Evolutionary conservation across 2,113 vertebrate genomes (phyloP).

Genomic region (Lophotis ruficrista): DNA sequence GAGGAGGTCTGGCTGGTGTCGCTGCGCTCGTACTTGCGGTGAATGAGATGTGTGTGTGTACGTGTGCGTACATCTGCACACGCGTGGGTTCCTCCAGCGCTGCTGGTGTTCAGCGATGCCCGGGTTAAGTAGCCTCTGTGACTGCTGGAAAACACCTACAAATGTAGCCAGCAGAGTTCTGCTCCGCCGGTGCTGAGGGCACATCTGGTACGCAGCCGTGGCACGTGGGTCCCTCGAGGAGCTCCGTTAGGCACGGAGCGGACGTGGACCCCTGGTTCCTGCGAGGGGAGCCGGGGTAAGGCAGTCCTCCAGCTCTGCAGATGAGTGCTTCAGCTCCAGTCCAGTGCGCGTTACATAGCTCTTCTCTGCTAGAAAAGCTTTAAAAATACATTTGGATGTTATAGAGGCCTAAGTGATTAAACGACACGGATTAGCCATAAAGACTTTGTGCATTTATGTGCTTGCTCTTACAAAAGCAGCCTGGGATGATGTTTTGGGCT

Average conservation of each 20-base stretch:
- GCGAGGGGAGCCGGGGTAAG: background rate
- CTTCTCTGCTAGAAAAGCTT: background rate
- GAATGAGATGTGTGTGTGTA: no score
- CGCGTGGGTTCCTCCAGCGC: background rate
- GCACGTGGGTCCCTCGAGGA: fast-evolving
- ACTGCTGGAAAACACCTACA: no score
- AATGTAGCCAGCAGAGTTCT: no score
- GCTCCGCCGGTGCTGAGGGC: background rate
- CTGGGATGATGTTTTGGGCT: background rate
- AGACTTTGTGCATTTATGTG: background rate
- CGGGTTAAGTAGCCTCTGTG: background rate
- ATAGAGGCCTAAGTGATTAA: background rate
- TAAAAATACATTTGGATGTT: background rate
- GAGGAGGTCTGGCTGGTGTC: background rate
- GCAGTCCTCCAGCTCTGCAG: background rate
- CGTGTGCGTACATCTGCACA: background rate
- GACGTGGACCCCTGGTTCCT: background rate
- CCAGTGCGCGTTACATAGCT: no score
- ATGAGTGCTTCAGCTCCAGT: background rate
- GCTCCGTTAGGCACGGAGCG: background rate
- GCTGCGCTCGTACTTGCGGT: background rate
- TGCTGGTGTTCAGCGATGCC: background rate
- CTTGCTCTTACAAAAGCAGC: background rate
- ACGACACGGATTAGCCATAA: background rate
- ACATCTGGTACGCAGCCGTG: fast-evolving